Percentiles rank a stretch among this genome's conserved stretches.
Conservation (phyloP, 2,888 invertebrate genomes). For the Rhingia rostrata region DNA sequence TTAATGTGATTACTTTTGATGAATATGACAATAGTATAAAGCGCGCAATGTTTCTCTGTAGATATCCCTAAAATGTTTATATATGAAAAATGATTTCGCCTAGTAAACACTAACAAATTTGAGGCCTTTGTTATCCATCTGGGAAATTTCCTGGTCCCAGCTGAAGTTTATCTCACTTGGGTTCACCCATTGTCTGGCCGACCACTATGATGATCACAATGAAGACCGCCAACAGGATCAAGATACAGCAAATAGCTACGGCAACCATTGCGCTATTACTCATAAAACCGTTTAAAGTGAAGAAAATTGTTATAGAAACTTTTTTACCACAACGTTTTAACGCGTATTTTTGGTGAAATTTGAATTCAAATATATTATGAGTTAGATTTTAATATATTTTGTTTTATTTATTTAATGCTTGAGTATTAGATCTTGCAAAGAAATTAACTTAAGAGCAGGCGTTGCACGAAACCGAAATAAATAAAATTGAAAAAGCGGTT, state of each 20-base stretch:
- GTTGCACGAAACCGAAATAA: constrained; percentile 16
- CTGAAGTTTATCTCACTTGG: constrained; percentile 84
- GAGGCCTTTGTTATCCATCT: constrained; percentile 83
- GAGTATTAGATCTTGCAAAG: background rate
- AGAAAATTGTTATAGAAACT: constrained; percentile 69
- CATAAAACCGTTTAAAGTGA: constrained; percentile 77
- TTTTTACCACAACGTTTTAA: constrained; percentile 27
- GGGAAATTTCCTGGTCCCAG: constrained; percentile 83
- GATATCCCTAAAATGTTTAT: constrained; percentile 31
- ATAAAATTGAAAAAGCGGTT: constrained; percentile 28
- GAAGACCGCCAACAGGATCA: constrained; percentile 91
- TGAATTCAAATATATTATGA: background rate
- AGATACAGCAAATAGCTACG: constrained; percentile 92
- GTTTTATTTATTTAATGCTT: background rate
- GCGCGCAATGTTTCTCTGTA: constrained; percentile 18
- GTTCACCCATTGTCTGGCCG: constrained; percentile 89
- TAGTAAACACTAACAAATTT: constrained; percentile 80
- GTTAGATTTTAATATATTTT: background rate
- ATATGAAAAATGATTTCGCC: constrained; percentile 19
- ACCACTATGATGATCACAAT: constrained; percentile 92
- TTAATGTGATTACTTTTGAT: constrained; percentile 3
- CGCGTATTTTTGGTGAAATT: background rate
- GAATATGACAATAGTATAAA: background rate
- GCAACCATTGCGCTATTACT: constrained; percentile 88
- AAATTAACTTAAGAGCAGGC: constrained; percentile 5